A percentile compares a stretch with the other conserved stretches of the same genome.
Evolutionary conservation across 2,113 vertebrate species (phyloP).

Genomic region (Dromaius novaehollandiae): DNA sequence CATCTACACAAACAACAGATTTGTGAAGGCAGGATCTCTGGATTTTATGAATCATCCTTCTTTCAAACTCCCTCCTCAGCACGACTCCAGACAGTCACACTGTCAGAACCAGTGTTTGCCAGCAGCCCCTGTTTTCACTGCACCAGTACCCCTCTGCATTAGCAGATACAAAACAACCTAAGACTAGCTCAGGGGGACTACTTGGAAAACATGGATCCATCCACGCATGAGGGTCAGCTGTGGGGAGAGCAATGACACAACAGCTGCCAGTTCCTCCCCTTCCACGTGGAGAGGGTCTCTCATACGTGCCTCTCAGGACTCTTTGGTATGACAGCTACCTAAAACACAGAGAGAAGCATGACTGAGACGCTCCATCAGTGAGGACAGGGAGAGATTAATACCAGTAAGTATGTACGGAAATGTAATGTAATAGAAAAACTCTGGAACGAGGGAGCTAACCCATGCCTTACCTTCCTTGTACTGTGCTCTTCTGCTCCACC

Average conservation of each 20-base stretch:
- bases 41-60: background rate
- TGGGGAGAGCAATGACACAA: background rate
- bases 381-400: background rate
- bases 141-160: background rate
- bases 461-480: conserved; percentile 84
- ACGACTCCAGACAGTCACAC: background rate
- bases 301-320: background rate
- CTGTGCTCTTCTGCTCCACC: conserved; percentile 75
- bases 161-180: background rate
- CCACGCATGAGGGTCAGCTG: accelerated
- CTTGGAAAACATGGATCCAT: background rate
- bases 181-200: background rate
- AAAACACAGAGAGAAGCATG: background rate
- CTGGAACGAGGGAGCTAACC: background rate
- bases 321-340: background rate
- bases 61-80: background rate
- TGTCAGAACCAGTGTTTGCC: background rate
- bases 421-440: background rate
- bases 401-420: background rate
- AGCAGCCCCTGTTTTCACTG: background rate
- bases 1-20: background rate
- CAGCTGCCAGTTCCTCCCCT: background rate
- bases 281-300: background rate
- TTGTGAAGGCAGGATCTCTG: background rate
- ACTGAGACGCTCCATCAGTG: background rate